These are phyloP conservation scores for Gandaritis pyraliata DNA, from an alignment of 2,888 invertebrate genomes.

Conservation along the genomic window DNA sequence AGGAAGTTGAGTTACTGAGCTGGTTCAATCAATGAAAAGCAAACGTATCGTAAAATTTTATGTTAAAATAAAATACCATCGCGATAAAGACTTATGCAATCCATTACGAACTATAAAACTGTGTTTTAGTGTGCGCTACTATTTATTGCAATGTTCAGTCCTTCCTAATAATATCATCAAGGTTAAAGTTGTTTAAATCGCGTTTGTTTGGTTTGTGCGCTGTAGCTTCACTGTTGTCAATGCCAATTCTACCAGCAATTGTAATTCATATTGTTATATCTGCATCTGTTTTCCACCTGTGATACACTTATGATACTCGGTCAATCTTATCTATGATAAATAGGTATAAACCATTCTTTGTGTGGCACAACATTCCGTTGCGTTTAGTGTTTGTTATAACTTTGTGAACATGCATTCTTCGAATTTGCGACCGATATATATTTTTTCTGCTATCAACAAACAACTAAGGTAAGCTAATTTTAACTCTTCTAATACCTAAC, in stretches of 20 bases:
- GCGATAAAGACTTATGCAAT: slow-evolving; percentile 14
- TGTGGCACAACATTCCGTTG: background rate
- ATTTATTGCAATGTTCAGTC: background rate
- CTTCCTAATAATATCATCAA: slow-evolving; percentile 21
- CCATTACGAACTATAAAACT: background rate
- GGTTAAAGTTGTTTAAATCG: slow-evolving; percentile 18
- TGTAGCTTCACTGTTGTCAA: background rate
- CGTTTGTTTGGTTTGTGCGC: slow-evolving; percentile 14
- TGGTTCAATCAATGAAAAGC: slow-evolving; percentile 5
- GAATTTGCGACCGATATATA: slow-evolving; percentile 14
- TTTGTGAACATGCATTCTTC: slow-evolving; percentile 18
- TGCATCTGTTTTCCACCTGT: background rate
- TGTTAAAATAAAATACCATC: slow-evolving; percentile 12
- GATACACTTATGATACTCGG: background rate
- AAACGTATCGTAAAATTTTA: slow-evolving; percentile 1
- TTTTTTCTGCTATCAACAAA: slow-evolving; percentile 6
- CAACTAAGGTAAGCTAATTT: slow-evolving; percentile 16
- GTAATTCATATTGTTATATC: background rate
- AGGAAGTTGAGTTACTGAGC: background rate
- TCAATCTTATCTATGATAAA: slow-evolving; percentile 11
- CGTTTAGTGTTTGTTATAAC: background rate
- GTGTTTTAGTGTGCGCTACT: background rate
- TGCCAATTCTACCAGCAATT: background rate
- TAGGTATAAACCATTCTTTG: background rate
- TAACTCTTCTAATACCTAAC: background rate